These are phyloP conservation scores for Urophycis tenuis DNA, from an alignment of 2,797 vertebrate genomes.

Conservation along the genomic window DNA sequence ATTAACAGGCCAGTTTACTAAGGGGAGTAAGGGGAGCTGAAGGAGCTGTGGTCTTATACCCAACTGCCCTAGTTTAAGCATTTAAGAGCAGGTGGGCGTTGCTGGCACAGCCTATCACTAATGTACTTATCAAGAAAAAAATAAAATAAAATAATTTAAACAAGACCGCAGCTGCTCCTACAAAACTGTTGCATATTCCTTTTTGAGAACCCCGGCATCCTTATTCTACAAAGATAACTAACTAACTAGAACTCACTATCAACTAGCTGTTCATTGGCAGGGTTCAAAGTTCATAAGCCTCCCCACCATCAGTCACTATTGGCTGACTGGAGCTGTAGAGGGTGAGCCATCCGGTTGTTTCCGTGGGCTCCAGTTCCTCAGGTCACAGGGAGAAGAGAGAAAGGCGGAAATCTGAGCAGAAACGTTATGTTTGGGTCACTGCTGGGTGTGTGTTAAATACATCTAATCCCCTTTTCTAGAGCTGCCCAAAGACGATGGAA, in stretches of 20 bases:
- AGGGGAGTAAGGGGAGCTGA: not conserved
- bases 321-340: slow-evolving; percentile 2
- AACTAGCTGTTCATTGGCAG: not conserved
- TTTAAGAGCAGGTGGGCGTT: not conserved
- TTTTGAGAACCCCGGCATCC: not conserved
- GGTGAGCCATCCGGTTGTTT: slow-evolving; percentile 10
- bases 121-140: not conserved
- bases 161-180: not conserved
- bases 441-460: slow-evolving; percentile 7
- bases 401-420: not conserved
- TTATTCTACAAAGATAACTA: not conserved
- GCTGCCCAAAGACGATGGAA: not conserved
- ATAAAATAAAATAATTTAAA: too few relatives aligned
- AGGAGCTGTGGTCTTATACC: not conserved
- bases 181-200: not conserved
- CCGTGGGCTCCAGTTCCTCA: not conserved
- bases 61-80: not conserved
- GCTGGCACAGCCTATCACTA: not conserved
- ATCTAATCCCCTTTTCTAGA: slow-evolving; percentile 5
- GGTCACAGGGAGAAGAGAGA: not conserved
- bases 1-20: not conserved
- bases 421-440: not conserved
- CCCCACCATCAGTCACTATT: not conserved
- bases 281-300: not conserved
- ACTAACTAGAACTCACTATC: too few relatives aligned